Evolutionary conservation across 2,797 vertebrate genomes (phyloP), one percentile per base, ranked within the genome.

Genomic region (Macropodus opercularis): DNA sequence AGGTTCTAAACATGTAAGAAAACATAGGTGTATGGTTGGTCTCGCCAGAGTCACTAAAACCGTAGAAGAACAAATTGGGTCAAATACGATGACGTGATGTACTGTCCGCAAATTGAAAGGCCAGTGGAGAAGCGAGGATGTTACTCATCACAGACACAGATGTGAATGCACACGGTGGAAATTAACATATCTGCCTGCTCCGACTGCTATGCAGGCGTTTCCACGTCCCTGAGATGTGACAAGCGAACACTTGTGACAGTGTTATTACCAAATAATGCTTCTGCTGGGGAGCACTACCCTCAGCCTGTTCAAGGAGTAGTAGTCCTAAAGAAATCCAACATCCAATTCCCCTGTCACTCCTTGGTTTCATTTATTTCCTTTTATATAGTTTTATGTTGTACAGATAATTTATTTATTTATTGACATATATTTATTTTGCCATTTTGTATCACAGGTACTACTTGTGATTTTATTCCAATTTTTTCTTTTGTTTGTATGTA

Each of bases 361-460:
- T 75, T 80, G 23, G 27, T 51, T 66, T 51, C 12, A n/a, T 17
- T 56, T 75, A 69, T 49, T 51, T 58, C 72, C 39, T 74, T 54
- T 65, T 63, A 56, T 50, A 69, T 64, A 85, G 56, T 75, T 83
- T 88, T 82, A 84, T 86, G 75, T 78, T 91, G 87, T 89, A 90
- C 87, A 93, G 78, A 90, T 86, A 83, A 88, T 44, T 88, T 69
- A 89, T 88, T 85, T 83, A 84, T 85, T 87, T 75, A 80, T 84
- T 75, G 38, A 84, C 75, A 86, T 77, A 76, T 54, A 48, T 61
- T 60, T 71, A 55, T 64, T 80, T 81, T 61, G 53, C 48, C 59
- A 58, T 79, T 76, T 77, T 72, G 44, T 73, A 71, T 39, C 38
- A 51, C 42, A 73, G 54, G 26, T 43, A 19, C 22, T 61, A 68